Evolutionary conservation across 2,113 vertebrate species (phyloP).

Genomic region (Oreamnos americanus): DNA sequence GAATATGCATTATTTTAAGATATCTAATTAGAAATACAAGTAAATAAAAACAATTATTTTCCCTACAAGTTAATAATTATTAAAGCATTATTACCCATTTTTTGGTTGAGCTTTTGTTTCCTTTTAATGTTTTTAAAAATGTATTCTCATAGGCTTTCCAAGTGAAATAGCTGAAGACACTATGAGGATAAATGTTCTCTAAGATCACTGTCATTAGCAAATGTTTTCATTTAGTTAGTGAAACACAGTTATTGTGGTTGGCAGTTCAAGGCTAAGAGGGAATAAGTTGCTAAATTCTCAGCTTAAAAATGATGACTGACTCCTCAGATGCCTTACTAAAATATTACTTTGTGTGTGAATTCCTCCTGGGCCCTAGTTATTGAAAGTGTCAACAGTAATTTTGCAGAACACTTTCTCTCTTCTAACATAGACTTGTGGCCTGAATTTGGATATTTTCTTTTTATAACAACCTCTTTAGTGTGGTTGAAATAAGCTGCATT

Average conservation of each 20-base stretch:
- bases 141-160: neutral
- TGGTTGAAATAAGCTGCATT: neutral
- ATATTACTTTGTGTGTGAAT: neutral
- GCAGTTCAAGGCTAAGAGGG: neutral
- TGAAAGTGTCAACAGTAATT: neutral
- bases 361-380: neutral
- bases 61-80: neutral
- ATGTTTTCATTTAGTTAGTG: neutral
- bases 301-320: neutral
- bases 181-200: neutral
- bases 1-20: neutral
- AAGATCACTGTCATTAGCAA: neutral
- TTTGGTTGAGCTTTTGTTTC: neutral
- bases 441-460: neutral
- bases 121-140: neutral
- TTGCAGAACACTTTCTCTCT: neutral
- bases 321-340: neutral
- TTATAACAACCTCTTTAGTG: neutral
- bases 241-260: neutral
- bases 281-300: neutral
- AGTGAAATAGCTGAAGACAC: neutral
- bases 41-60: slow-evolving; percentile 29
- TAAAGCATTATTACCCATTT: neutral
- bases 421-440: neutral
- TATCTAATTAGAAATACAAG: neutral